Evolutionary conservation across 2,888 invertebrate species (phyloP).

Genomic region (Alitta virens): DNA sequence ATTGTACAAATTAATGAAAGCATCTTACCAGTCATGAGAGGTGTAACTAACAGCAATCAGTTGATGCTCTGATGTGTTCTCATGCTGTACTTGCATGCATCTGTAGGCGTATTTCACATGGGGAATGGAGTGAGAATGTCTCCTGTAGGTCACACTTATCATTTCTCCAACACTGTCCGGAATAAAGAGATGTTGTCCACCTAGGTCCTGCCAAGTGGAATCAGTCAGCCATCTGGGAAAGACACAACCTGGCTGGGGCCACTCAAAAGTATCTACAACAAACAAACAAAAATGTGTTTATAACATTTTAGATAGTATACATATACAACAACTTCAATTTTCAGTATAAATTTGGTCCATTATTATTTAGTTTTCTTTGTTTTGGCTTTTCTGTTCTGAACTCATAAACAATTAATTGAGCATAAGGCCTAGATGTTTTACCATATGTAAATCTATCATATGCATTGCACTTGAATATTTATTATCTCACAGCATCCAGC

Average conservation of each 20-base stretch:
- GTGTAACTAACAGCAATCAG: constrained; percentile 14
- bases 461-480: no score
- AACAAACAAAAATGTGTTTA: neutral
- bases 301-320: no score
- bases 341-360: no score
- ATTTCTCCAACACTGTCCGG: constrained; percentile 1
- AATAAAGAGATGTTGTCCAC: constrained; percentile 9
- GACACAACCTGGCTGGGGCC: constrained; percentile 18
- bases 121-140: constrained; percentile 9
- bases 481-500: no score
- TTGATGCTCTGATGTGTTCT: neutral
- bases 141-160: constrained; percentile 6
- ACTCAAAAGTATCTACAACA: constrained; percentile 13
- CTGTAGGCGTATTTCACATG: constrained; percentile 6
- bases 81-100: constrained; percentile 1
- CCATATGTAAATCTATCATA: no score
- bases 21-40: constrained; percentile 14
- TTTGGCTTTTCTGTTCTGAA: no score
- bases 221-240: constrained; percentile 21
- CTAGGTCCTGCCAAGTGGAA: constrained; percentile 22
- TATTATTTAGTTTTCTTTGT: no score
- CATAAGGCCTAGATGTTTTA: no score
- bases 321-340: no score
- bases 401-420: no score
- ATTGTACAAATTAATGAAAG: no score